Conservation (phyloP, 1,140 invertebrate species). For the Euwallacea similis region DNA sequence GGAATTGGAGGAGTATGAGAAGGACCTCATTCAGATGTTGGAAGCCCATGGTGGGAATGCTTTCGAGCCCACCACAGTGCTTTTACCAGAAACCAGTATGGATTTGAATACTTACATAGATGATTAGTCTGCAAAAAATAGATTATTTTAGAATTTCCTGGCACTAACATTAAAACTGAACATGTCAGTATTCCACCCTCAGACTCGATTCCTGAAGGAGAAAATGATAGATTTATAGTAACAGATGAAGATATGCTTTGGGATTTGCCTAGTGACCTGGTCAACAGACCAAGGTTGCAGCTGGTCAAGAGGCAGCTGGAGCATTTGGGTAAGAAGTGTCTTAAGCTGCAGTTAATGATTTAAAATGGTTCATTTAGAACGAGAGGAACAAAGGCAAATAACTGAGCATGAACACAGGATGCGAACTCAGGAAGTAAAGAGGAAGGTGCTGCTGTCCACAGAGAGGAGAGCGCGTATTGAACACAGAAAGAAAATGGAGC, state of each 20-base stretch:
- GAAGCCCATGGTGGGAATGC: slow-evolving; percentile 10
- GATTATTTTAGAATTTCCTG: background rate
- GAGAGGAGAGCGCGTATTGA: slow-evolving; percentile 22
- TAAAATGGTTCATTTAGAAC: slow-evolving; percentile 9
- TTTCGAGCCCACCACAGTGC: background rate
- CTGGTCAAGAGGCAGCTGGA: slow-evolving; percentile 23
- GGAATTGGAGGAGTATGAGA: slow-evolving; percentile 33
- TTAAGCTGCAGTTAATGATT: background rate
- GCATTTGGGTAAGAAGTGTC: slow-evolving; percentile 9
- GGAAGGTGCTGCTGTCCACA: slow-evolving; percentile 12
- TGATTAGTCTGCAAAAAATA: background rate
- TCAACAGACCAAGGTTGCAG: slow-evolving; percentile 17
- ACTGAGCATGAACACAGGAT: slow-evolving; percentile 29
- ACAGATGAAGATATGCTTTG: slow-evolving; percentile 30
- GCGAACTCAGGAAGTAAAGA: slow-evolving; percentile 16
- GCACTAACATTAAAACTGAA: slow-evolving; percentile 20
- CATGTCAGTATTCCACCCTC: background rate
- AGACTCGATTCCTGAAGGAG: background rate
- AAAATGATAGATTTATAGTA: slow-evolving; percentile 24
- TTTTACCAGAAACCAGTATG: slow-evolving; percentile 19
- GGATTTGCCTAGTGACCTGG: slow-evolving; percentile 22
- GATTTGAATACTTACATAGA: background rate
- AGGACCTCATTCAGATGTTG: slow-evolving; percentile 14
- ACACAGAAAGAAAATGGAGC: slow-evolving; percentile 24
- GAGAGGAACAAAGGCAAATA: slow-evolving; percentile 23